Conservation (phyloP, 1,140 invertebrate genomes). For the Ruditapes philippinarum region DNA sequence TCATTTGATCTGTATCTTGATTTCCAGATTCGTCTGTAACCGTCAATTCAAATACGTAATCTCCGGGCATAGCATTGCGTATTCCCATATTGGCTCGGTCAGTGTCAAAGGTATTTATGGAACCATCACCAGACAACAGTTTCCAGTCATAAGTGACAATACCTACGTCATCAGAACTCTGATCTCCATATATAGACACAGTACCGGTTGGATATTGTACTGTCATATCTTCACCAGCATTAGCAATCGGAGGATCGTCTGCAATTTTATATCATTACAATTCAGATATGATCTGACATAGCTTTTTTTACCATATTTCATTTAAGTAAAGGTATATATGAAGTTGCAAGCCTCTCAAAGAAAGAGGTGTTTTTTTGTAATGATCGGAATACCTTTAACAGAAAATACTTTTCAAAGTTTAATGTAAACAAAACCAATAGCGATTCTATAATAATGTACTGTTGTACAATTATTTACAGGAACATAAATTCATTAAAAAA, state of each 20-base stretch:
- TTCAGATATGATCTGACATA: too few species aligned
- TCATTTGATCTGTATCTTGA: conserved; percentile 26
- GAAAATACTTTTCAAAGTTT: too few species aligned
- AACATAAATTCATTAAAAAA: too few species aligned
- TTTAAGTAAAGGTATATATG: too few species aligned
- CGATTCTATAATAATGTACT: too few species aligned
- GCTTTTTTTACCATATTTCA: too few species aligned
- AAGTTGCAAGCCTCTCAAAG: too few species aligned
- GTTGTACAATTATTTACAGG: too few species aligned
- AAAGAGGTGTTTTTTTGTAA: too few species aligned
- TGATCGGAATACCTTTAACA: too few species aligned
- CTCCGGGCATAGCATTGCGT: not conserved
- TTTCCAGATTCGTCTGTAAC: conserved; percentile 42
- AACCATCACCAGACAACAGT: not conserved
- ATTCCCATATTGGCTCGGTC: not conserved
- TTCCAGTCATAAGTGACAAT: conserved; percentile 42
- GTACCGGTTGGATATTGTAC: not conserved
- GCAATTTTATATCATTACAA: too few species aligned
- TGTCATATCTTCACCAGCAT: conserved; percentile 20
- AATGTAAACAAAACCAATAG: too few species aligned
- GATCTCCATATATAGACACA: conserved; percentile 3
- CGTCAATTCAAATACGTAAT: conserved; percentile 39
- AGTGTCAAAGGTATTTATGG: not conserved
- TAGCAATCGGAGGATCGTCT: conserved; percentile 41
- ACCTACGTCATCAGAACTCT: conserved; percentile 43